Evolutionary conservation across 64 coral and sea anemone species (phyloP), one percentile per base, ranked within the genome.

Genomic region (Anthopleura sola): DNA sequence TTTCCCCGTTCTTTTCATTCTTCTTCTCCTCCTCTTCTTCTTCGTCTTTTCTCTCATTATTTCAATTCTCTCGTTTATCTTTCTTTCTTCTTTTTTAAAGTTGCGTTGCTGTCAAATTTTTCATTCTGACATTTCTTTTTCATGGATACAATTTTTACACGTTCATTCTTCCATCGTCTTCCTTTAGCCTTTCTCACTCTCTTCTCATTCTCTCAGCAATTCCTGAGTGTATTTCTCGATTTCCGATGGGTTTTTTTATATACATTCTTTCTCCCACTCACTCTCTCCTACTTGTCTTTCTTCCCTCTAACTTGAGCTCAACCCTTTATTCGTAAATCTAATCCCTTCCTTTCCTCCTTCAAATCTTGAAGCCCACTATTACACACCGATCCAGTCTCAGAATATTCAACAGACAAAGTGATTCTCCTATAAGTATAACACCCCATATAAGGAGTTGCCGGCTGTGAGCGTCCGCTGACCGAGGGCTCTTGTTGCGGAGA

Each of bases 401-500:
- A 87, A 40, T 29, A 87, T 44, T 80, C 68, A n/a, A 84, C 66
- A 44, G 31, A n/a, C 39, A 19, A 32, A 21, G 89, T 91, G 39
- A 86, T 91, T 40, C 89, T 81, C 39, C 89, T 49, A 44, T 86
- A 91, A 6, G 89, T 83, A 32, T 83, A 86, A 36, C 44, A 91
- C 24, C 89, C 84, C 75, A 86, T 54, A 80, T 78, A 76, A 55
- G 89, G 76, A 47, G 46, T 75, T 37, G 69, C 21, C 26, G 37
- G n/a, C 53, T 62, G 21, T 17, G 51, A 37, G 37, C 19, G 21
- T 4, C 23, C 34, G 74, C 58, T 60, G 38, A 23, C 39, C 21
- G 55, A 53, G 37, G 55, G 48, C 32, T 85, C 89, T 86, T 85
- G 54, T 51, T 75, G 83, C 24, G 47, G 37, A 21, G 58, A 81